Evolutionary conservation across 1,140 invertebrate genomes (phyloP).

Genomic region (Ceratitis capitata): DNA sequence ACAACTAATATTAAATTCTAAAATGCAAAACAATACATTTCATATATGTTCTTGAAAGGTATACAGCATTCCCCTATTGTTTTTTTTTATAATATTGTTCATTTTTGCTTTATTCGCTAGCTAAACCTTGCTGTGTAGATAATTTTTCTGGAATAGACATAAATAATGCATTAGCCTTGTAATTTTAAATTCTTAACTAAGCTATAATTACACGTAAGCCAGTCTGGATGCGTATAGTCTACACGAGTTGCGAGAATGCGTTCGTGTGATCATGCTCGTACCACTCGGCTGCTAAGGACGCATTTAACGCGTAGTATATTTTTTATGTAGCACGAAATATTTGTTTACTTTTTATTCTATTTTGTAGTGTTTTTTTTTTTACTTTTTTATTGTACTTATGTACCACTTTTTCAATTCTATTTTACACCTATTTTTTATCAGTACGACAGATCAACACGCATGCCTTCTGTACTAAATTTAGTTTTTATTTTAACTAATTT

Average conservation of each 20-base stretch:
- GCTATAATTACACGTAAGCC: slow-evolving; percentile 14
- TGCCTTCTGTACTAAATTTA: not conserved
- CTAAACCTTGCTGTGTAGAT: not conserved
- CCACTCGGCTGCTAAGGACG: not conserved
- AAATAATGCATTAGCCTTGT: slow-evolving; percentile 16
- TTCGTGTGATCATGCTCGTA: not conserved
- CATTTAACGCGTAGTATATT: not conserved
- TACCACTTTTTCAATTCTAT: not conserved
- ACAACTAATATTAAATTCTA: no score
- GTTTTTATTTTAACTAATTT: not conserved
- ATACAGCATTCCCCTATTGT: no score
- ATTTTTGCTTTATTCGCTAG: not conserved
- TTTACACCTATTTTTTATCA: slow-evolving; percentile 11
- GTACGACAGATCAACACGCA: not conserved
- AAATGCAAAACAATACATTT: no score
- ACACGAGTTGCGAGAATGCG: not conserved
- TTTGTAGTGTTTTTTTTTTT: not conserved
- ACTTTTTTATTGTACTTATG: not conserved
- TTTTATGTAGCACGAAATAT: not conserved
- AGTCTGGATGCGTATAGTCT: no score
- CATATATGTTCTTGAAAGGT: no score
- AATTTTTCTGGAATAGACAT: no score
- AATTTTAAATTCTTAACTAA: not conserved
- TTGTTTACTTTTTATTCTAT: not conserved
- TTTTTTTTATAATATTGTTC: no score